phyloP scores from a whole-genome alignment of 2,797 vertebrate species.

The Decapterus maruadsi region DNA sequence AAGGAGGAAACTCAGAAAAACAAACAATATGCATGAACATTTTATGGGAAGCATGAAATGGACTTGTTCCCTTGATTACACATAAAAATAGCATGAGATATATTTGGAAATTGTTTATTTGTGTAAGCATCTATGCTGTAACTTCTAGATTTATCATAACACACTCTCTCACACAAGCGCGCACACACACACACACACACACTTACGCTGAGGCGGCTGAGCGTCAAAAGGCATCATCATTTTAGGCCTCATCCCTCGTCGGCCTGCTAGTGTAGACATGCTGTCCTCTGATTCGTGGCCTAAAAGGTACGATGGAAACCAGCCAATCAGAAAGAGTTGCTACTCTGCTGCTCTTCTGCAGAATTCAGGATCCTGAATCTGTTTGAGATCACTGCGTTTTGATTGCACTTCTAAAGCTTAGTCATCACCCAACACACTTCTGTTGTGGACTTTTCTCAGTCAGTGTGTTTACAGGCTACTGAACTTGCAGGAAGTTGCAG shows the following conservation, averaged over 20 bases:
- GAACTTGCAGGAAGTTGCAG: not conserved
- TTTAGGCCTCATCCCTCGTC: constrained; percentile 98
- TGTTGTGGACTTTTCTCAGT: not conserved
- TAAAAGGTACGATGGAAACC: constrained; percentile 86
- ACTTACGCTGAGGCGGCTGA: constrained; percentile 99
- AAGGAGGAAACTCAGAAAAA: not conserved
- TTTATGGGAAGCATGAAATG: constrained; percentile 41
- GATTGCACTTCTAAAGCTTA: constrained; percentile 22
- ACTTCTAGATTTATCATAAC: not conserved
- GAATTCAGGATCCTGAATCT: constrained; percentile 12
- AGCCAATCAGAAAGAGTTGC: constrained; percentile 81
- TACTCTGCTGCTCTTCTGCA: constrained; percentile 8
- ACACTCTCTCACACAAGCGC: not conserved
- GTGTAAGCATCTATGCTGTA: not conserved
- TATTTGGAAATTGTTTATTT: not conserved
- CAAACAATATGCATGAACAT: not conserved
- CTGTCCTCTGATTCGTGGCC: constrained; percentile 98
- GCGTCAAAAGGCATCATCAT: constrained; percentile 99
- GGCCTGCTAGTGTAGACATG: constrained; percentile 96
- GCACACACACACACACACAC: constrained; percentile 43
- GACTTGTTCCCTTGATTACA: constrained; percentile 7
- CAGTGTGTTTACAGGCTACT: constrained; percentile 10
- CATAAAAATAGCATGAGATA: not conserved
- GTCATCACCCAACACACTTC: not conserved
- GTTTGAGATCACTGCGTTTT: not conserved